phyloP scores from a whole-genome alignment of 1,140 invertebrate genomes.

The Trissolcus basalis region DNA sequence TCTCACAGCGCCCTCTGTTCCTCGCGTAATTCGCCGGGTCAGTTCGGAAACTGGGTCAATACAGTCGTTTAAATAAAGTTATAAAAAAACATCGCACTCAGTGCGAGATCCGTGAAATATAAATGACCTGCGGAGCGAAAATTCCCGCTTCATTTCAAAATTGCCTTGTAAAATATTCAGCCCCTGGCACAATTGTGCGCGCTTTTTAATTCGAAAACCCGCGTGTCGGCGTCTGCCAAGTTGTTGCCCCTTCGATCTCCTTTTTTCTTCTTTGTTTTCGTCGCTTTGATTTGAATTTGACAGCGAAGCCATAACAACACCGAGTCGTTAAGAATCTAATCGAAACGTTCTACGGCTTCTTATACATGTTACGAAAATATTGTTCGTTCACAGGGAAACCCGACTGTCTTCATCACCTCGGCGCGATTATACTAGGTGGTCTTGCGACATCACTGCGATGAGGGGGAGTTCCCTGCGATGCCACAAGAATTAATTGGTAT shows the following conservation, averaged over 20 bases:
- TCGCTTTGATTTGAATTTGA: constrained; percentile 60
- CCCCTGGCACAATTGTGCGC: constrained; percentile 2
- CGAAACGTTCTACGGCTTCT: constrained; percentile 64
- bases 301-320: constrained; percentile 58
- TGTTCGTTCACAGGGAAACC: constrained; percentile 48
- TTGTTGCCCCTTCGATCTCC: not conserved
- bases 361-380: constrained; percentile 58
- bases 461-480: too few species aligned
- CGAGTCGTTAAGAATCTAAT: constrained; percentile 65
- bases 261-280: constrained; percentile 16
- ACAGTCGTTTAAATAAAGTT: constrained; percentile 3
- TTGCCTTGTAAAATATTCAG: constrained; percentile 25
- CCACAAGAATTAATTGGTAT: too few species aligned
- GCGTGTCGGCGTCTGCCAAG: not conserved
- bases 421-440: too few species aligned
- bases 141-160: constrained; percentile 29
- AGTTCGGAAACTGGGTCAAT: constrained; percentile 28
- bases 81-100: constrained; percentile 6
- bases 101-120: constrained; percentile 12
- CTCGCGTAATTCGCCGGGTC: constrained; percentile 11
- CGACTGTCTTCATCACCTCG: constrained; percentile 29
- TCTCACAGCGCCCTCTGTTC: not conserved
- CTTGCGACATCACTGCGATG: too few species aligned
- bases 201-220: not conserved
- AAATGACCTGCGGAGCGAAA: constrained; percentile 11